Percentiles rank a stretch among this genome's conserved stretches.
These are phyloP conservation scores for Limulus polyphemus DNA, from an alignment of 2,888 invertebrate species.

Conservation along the genomic window DNA sequence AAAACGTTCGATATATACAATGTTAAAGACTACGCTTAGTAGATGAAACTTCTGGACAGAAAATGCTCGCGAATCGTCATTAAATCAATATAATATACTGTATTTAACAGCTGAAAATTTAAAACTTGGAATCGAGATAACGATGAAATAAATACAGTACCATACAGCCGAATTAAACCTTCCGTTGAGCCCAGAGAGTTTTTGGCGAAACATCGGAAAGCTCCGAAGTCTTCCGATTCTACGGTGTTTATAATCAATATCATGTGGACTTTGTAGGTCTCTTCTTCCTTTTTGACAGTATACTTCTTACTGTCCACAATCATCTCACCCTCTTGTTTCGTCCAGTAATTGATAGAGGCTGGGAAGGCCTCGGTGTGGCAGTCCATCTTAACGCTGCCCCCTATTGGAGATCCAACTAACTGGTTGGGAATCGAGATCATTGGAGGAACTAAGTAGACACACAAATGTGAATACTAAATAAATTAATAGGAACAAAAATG, in stretches of 20 bases:
- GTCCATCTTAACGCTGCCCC: constrained; percentile 81
- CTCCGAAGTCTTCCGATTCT: constrained; percentile 69
- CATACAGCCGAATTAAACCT: constrained; percentile 79
- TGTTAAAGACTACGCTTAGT: too few species aligned
- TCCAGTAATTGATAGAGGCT: constrained; percentile 83
- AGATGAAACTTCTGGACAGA: too few species aligned
- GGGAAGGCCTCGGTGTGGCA: constrained; percentile 88
- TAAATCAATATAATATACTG: too few species aligned
- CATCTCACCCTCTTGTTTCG: constrained; percentile 58
- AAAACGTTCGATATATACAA: too few species aligned
- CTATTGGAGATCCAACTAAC: constrained; percentile 76
- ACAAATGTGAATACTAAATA: too few species aligned
- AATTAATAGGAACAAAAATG: too few species aligned
- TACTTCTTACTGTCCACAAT: constrained; percentile 75
- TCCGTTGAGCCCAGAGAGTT: constrained; percentile 87
- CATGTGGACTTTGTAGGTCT: constrained; percentile 77
- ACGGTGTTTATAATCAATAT: constrained; percentile 72
- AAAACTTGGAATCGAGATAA: neutral
- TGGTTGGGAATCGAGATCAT: constrained; percentile 93
- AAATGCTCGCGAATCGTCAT: too few species aligned
- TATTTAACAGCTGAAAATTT: neutral
- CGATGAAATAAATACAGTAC: neutral
- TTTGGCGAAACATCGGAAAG: constrained; percentile 85
- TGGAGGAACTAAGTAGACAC: constrained; percentile 56
- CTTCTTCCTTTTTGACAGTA: constrained; percentile 35